Evolutionary conservation across 92 coral and sea anemone genomes (phyloP), one percentile per base, ranked within the genome.

Genomic region (Micromussa lordhowensis): DNA sequence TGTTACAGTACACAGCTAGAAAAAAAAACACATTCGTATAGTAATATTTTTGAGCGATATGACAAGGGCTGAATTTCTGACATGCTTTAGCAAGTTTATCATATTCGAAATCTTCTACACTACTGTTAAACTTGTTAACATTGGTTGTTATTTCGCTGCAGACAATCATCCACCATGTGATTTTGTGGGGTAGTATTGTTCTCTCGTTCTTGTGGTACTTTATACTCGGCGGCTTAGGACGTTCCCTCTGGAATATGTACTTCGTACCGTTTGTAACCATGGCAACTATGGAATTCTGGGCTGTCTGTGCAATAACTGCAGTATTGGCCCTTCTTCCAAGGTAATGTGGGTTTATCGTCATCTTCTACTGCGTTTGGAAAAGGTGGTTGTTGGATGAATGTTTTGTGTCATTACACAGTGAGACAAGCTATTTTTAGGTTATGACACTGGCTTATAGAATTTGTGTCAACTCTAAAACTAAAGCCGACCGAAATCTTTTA

Each of bases 251-350:
- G 83, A 93, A 96, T 26, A 96, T 96, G 93, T 96, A 97, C 90
- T 88, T 69, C 68, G 98, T 96, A 55, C 94, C 99, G 18, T 72
- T 95, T 31, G 95, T 81, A 35, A 94, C 99, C 85, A 91, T 97
- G 93, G 96, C 93, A 73, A 94, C 96, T 61, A 79, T 84, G 77
- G 97, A 97, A 49, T 97, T 97, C 92, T 97, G 99, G 99, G 58
- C 93, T 16, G 88, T 97, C 82, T 97, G 99, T 63, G 92, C 88
- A 57, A 76, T 97, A 75, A 93, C 95, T 76, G 73, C 99, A 40
- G 91, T 95, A 6, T 74, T 88, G 30, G 94, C 99, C 18, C 93
- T 95, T 76, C 85, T 97, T 76, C 99, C 99, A 84, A 97, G 99
- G 99, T 97, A 75, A 72, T 87, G 38, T 49, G 31, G n/a, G 6